Conservation (phyloP, 2,888 invertebrate genomes). For the Chalcosyrphus nemorum region DNA sequence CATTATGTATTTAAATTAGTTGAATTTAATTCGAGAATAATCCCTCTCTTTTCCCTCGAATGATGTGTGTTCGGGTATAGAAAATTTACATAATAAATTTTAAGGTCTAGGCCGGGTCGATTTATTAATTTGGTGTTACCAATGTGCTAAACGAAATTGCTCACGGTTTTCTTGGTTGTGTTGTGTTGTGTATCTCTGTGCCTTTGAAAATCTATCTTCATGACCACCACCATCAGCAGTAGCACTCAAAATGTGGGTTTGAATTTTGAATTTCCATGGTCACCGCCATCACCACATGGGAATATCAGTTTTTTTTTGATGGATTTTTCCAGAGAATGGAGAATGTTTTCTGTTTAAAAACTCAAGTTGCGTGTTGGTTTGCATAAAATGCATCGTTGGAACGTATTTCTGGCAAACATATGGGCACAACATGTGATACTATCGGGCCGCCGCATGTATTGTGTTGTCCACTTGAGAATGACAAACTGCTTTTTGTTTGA, state of each 20-base stretch:
- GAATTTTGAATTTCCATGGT: constrained; percentile 47
- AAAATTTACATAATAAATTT: constrained; percentile 65
- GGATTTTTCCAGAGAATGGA: constrained; percentile 12
- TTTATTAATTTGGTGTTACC: constrained; percentile 50
- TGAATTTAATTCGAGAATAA: constrained; percentile 40
- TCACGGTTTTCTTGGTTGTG: constrained; percentile 5
- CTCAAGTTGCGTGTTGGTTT: constrained; percentile 17
- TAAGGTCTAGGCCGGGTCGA: constrained; percentile 70
- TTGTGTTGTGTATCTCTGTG: too few relatives aligned
- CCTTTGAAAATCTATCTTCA: constrained; percentile 17
- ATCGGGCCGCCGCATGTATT: constrained; percentile 26
- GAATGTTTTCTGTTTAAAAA: background rate
- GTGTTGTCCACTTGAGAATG: constrained; percentile 40
- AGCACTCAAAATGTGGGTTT: background rate
- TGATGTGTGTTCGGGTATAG: background rate
- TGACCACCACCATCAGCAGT: background rate
- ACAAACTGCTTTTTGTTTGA: constrained; percentile 24
- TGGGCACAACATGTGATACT: constrained; percentile 51
- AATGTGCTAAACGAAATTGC: constrained; percentile 45
- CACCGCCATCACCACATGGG: constrained; percentile 50
- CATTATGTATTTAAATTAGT: constrained; percentile 54
- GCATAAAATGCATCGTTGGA: constrained; percentile 52
- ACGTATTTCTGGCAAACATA: constrained; percentile 64
- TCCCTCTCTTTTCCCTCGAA: background rate
- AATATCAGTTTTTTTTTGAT: constrained; percentile 3